Evolutionary conservation across 2,888 invertebrate genomes (phyloP), one percentile per base, ranked within the genome.

Genomic region (Lasioglossum leucozonium): DNA sequence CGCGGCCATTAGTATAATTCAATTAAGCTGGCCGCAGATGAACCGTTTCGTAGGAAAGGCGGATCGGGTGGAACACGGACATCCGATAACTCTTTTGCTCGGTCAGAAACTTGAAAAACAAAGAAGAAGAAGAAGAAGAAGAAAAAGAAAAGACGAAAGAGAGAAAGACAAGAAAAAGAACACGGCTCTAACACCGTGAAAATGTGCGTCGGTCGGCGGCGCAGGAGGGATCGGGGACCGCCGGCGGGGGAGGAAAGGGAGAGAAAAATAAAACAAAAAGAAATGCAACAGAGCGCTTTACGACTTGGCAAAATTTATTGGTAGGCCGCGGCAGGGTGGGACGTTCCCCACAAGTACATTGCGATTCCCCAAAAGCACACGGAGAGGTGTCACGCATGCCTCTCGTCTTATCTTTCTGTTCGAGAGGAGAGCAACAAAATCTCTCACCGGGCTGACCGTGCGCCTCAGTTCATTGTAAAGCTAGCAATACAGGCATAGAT

Each of bases 291-390:
- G 34, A 79, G 84, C 88, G 87, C 91, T 93, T 93, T 92, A 93
- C 93, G 94, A 93, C 91, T 94, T 92, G 93, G 92, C 91, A 91
- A 93, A 87, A 94, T 93, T 94, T 94, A 93, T 94, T 94, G 92
- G 92, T 93, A 91, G 93, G 92, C 92, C 91, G 76, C 65, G 92
- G 89, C 84, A 85, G 89, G 90, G 91, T 92, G 93, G 92, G 91
- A 91, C 88, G 89, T 92, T n/a, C 91, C 91, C 90, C 90, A 91
- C 91, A 90, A 92, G 91, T 93, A 93, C 94, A 93, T 93, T 93
- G 92, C 92, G 91, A 91, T 91, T 93, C 93, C 91, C 91, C 91
- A 89, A 92, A 92, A 91, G 91, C 92, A 87, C 90, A 91, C 90
- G 90, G 90, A 85, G 82, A 87, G 89, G 85, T 90, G 87, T 91